Evolutionary conservation across 2,113 vertebrate genomes (phyloP).

Genomic region (Calidris pugnax): DNA sequence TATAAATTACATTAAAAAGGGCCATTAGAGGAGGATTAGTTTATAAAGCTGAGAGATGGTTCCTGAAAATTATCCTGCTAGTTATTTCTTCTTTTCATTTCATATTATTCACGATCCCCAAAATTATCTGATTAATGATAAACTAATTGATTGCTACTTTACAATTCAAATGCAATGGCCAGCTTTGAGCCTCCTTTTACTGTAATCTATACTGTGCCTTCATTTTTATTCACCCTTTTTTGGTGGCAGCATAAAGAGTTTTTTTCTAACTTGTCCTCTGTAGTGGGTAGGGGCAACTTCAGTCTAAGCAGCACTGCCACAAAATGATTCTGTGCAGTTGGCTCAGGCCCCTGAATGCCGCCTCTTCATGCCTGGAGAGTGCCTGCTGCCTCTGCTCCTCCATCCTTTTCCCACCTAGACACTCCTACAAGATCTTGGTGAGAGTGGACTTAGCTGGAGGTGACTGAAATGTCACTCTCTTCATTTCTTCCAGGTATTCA

Average conservation of each 20-base stretch:
- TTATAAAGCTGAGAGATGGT: constrained; percentile 94
- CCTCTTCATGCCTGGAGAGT: not conserved
- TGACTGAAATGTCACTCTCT: not conserved
- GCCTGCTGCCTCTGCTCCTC: not conserved
- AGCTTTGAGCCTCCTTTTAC: constrained; percentile 38
- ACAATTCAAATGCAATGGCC: constrained; percentile 57
- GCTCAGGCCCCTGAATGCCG: not conserved
- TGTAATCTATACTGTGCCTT: not conserved
- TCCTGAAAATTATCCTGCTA: constrained; percentile 86
- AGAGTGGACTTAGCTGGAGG: not conserved
- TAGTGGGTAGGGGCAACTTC: not conserved
- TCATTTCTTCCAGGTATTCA: not conserved
- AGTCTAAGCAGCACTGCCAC: not conserved
- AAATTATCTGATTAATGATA: constrained; percentile 86
- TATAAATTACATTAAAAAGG: constrained; percentile 97
- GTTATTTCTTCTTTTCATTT: constrained; percentile 86
- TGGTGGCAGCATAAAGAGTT: not conserved
- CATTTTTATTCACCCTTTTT: not conserved
- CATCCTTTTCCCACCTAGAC: not conserved
- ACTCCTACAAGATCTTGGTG: not conserved
- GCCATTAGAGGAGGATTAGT: constrained; percentile 95
- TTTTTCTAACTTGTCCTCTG: not conserved
- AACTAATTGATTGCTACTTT: constrained; percentile 84
- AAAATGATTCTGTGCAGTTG: not conserved
- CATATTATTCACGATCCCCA: constrained; percentile 79